Evolutionary conservation across 1,140 invertebrate species (phyloP).

Genomic region (Caenorhabditis brenneri): DNA sequence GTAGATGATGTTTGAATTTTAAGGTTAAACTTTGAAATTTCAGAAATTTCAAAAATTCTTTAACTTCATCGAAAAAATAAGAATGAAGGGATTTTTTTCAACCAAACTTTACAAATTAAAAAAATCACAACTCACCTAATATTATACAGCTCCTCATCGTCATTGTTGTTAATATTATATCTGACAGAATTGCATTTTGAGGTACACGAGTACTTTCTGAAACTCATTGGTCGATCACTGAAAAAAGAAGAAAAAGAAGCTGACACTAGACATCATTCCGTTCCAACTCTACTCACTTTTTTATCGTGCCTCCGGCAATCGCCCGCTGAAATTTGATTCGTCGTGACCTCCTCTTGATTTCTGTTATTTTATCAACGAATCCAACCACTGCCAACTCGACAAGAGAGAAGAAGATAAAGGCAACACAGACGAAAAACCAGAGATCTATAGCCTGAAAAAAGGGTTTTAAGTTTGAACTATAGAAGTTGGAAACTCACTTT

Average conservation of each 20-base stretch:
- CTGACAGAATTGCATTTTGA: slow-evolving; percentile 18
- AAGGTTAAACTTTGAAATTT: background rate
- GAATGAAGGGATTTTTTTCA: too few species aligned
- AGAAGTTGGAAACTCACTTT: slow-evolving; percentile 57
- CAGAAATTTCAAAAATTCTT: too few species aligned
- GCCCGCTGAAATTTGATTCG: slow-evolving; percentile 38
- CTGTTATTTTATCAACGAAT: slow-evolving; percentile 65
- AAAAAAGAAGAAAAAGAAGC: background rate
- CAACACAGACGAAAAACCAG: slow-evolving; percentile 72
- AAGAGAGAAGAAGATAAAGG: slow-evolving; percentile 72
- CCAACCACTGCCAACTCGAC: slow-evolving; percentile 72
- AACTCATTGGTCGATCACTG: slow-evolving; percentile 27
- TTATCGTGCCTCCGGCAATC: background rate
- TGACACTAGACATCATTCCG: slow-evolving; percentile 21
- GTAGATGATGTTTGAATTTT: background rate
- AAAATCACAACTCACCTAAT: slow-evolving; percentile 6
- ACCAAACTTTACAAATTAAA: too few species aligned
- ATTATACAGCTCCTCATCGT: slow-evolving; percentile 43
- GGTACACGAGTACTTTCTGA: slow-evolving; percentile 12
- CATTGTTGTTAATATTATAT: slow-evolving; percentile 30
- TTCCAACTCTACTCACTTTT: slow-evolving; percentile 20
- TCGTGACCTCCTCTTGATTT: slow-evolving; percentile 46
- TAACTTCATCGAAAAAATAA: too few species aligned
- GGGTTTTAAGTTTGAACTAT: background rate
- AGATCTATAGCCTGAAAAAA: slow-evolving; percentile 71